Percentiles rank a stretch among this genome's conserved stretches.
These are phyloP conservation scores for Propsilocerus akamusi DNA, from an alignment of 1,140 invertebrate species.

Conservation along the genomic window DNA sequence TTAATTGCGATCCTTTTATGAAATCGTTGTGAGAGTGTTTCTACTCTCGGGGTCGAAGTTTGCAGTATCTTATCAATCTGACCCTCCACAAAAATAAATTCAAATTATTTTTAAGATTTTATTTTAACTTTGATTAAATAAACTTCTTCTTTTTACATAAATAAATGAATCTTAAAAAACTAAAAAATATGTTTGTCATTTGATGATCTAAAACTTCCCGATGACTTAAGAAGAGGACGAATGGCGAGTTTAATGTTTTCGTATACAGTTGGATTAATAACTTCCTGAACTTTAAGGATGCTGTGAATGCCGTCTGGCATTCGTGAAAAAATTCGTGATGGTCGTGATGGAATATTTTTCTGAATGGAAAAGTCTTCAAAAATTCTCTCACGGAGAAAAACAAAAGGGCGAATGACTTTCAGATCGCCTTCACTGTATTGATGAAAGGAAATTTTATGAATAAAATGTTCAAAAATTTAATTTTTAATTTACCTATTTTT, in stretches of 20 bases:
- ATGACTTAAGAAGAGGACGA: too few species aligned
- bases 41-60: too few species aligned
- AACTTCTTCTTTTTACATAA: too few species aligned
- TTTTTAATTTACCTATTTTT: not conserved
- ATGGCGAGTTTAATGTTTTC: constrained; percentile 6
- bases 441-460: constrained; percentile 8
- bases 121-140: too few species aligned
- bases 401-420: constrained; percentile 69
- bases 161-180: too few species aligned
- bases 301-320: constrained; percentile 20
- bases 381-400: constrained; percentile 64
- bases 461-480: not conserved
- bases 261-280: constrained; percentile 2
- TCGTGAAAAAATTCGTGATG: constrained; percentile 5
- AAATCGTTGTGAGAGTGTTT: too few species aligned
- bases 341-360: constrained; percentile 43
- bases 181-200: too few species aligned
- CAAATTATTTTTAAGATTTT: too few species aligned
- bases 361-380: constrained; percentile 46
- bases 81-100: too few species aligned
- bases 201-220: too few species aligned
- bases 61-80: too few species aligned
- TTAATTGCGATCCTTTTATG: too few species aligned
- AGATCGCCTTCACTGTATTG: constrained; percentile 52
- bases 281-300: constrained; percentile 3